Evolutionary conservation across 2,888 invertebrate species (phyloP).

Genomic region (Parnassius apollo): DNA sequence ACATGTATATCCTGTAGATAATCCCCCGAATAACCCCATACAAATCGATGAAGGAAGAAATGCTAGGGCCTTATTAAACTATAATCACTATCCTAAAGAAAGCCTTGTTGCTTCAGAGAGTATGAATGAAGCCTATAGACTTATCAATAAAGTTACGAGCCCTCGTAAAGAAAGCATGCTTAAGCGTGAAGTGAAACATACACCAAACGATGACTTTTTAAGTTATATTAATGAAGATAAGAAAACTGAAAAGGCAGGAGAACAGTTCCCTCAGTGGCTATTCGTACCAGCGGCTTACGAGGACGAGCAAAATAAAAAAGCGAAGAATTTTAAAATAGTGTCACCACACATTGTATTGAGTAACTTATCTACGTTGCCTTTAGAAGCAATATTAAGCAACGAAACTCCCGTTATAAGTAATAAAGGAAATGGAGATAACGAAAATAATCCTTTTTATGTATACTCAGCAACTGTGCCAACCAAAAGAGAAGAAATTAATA

Average conservation of each 20-base stretch:
- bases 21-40: constrained; percentile 73
- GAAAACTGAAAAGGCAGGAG: constrained; percentile 48
- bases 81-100: constrained; percentile 64
- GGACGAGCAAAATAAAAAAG: constrained; percentile 53
- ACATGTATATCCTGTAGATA: constrained; percentile 73
- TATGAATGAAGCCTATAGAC: constrained; percentile 73
- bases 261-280: constrained; percentile 59
- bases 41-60: constrained; percentile 76
- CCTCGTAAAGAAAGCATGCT: constrained; percentile 34
- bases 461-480: constrained; percentile 66
- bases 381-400: constrained; percentile 85
- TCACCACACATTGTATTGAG: constrained; percentile 62
- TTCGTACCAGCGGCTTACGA: constrained; percentile 76
- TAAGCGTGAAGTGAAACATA: constrained; percentile 50
- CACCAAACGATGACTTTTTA: constrained; percentile 59
- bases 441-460: constrained; percentile 68
- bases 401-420: constrained; percentile 62
- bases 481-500: constrained; percentile 56
- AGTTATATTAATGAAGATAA: constrained; percentile 67
- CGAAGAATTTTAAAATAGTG: constrained; percentile 61
- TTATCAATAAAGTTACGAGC: constrained; percentile 50
- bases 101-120: constrained; percentile 75
- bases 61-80: constrained; percentile 65
- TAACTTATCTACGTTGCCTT: constrained; percentile 84
- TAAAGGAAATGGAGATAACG: constrained; percentile 45